Evolutionary conservation across 1,140 invertebrate species (phyloP), one percentile per base, ranked within the genome.

Genomic region (Bombus huntii): DNA sequence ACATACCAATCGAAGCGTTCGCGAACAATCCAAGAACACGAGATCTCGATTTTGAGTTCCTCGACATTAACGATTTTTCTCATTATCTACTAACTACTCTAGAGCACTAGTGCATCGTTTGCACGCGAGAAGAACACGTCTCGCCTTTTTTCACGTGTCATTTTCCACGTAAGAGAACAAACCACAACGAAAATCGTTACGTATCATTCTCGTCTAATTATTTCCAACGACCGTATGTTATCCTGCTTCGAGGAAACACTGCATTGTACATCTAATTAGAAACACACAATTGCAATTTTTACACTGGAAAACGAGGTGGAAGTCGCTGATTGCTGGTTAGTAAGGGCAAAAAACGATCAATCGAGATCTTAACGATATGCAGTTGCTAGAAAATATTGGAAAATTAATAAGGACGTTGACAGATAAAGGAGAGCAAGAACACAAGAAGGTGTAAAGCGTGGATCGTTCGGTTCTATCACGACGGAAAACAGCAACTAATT

Each of bases 401-500:
- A 70, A 70, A 83, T 77, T 31, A 83, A 68, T 59, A 68, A 47
- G 62, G 4, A 65, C 28, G 44, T 18, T 31, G 37, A 47, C 25
- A 75, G 39, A 75, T 75, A 47, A 31, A 42, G 71, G 2, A 31
- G 18, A 22, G 22, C 18, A 71, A 34, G n/a, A 42, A 34, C 13
- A 5, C 37, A 53, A 3, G 42, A 57, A 70, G 82, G 65, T 57
- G 82, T 28, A 70, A 83, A 83, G 59, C 57, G 65, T 75, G 57
- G 42, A 75, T 42, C 31, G 72, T 53, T 73, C 42, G 72, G 31
- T 75, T 74, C 65, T 77, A 78, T 65, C 82, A 42, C 65, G 73
- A 22, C 66, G 71, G 71, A 68, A 47, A 71, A 85, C 70, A 62
- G 71, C 79, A 81, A 86, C 84, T 86, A 86, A 86, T 86, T 82